Percentiles rank a stretch among this genome's conserved stretches.
These are phyloP conservation scores for Takifugu bimaculatus DNA, from an alignment of 2,113 vertebrate genomes.

Conservation along the genomic window DNA sequence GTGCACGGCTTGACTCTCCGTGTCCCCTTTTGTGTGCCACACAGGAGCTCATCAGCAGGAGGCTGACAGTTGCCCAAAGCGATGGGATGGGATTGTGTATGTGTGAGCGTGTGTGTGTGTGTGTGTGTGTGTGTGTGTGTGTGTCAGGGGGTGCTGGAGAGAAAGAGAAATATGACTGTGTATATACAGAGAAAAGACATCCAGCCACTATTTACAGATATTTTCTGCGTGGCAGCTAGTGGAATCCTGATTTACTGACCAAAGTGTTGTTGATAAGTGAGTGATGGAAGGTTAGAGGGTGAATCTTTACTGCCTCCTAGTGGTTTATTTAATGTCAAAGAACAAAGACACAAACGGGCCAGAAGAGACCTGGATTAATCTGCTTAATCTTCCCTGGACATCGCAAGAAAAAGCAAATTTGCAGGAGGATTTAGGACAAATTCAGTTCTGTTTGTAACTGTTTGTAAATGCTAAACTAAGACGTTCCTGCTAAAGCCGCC, in stretches of 20 bases:
- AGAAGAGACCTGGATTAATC: too few species aligned
- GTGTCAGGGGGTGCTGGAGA: too few species aligned
- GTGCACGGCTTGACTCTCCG: conserved; percentile 30
- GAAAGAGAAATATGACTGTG: neutral
- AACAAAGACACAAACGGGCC: neutral
- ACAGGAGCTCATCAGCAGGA: conserved; percentile 51
- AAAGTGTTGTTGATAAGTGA: conserved; percentile 10
- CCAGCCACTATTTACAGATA: conserved; percentile 71
- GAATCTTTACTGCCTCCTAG: conserved; percentile 58
- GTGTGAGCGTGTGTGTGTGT: conserved; percentile 20
- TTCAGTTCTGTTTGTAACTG: too few species aligned
- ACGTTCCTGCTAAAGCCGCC: too few species aligned
- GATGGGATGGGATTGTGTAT: conserved; percentile 27
- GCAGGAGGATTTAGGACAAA: too few species aligned
- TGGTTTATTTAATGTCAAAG: conserved; percentile 33
- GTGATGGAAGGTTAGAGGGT: conserved; percentile 10
- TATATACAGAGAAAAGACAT: conserved; percentile 46
- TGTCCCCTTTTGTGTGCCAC: conserved; percentile 20
- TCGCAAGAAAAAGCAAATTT: too few species aligned
- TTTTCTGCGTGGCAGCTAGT: conserved; percentile 34
- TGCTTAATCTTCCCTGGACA: too few species aligned
- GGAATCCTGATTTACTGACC: conserved; percentile 49
- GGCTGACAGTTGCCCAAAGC: conserved; percentile 68
- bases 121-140: neutral
- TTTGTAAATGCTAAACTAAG: too few species aligned